Percentiles rank a stretch among this genome's conserved stretches.
Evolutionary conservation across 2,888 invertebrate genomes (phyloP).

Genomic region (Molorchus minor): DNA sequence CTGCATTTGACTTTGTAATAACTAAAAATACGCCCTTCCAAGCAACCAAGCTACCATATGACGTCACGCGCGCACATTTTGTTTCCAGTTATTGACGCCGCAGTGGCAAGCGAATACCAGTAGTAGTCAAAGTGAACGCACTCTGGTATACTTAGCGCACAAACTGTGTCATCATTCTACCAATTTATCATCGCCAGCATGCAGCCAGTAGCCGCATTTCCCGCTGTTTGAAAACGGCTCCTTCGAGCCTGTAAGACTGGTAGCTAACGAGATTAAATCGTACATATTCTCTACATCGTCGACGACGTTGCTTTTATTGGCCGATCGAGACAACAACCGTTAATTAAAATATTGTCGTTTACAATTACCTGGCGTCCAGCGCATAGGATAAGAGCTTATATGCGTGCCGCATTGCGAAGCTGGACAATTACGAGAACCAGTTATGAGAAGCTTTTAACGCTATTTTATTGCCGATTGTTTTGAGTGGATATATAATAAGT

Average conservation of each 20-base stretch:
- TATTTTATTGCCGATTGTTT: slow-evolving; percentile 2
- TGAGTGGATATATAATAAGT: no score
- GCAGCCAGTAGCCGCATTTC: neutral
- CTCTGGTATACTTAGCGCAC: no score
- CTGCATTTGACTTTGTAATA: no score
- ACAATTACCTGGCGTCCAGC: slow-evolving; percentile 4
- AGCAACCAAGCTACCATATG: no score
- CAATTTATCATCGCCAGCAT: neutral
- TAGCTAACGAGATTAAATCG: slow-evolving; percentile 9
- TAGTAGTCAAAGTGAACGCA: no score
- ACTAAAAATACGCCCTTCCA: no score
- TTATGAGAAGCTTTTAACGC: neutral
- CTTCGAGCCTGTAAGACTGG: slow-evolving; percentile 5
- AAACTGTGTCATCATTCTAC: neutral
- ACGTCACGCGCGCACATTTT: no score
- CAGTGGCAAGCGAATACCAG: no score
- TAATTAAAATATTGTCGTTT: slow-evolving; percentile 14
- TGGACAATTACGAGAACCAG: neutral
- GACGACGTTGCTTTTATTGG: slow-evolving; percentile 9
- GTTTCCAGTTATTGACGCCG: no score
- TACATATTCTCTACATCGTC: slow-evolving; percentile 1
- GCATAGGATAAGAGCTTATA: slow-evolving; percentile 1
- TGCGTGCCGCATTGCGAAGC: neutral
- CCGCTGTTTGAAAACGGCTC: neutral
- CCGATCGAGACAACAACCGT: slow-evolving; percentile 7